Evolutionary conservation across 1,140 invertebrate species (phyloP).

Genomic region (Drosophila takahashii): DNA sequence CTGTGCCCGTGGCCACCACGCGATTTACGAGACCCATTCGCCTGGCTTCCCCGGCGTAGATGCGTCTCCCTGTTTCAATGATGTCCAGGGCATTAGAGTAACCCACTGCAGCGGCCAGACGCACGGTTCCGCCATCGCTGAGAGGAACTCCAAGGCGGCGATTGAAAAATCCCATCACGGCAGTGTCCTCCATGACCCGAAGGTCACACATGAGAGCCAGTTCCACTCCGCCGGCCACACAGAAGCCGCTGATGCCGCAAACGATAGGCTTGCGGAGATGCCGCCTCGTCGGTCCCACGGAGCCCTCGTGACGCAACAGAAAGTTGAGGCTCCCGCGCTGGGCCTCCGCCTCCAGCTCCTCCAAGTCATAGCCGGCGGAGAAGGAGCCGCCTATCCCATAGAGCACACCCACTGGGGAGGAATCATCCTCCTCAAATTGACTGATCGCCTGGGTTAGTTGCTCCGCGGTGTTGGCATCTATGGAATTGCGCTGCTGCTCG

Average conservation of each 20-base stretch:
- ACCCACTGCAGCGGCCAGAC: conserved; percentile 92
- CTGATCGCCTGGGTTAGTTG: conserved; percentile 90
- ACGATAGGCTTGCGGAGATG: conserved; percentile 92
- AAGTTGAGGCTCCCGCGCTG: conserved; percentile 67
- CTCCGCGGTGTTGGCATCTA: conserved; percentile 89
- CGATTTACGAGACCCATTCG: conserved; percentile 92
- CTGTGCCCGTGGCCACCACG: conserved; percentile 92
- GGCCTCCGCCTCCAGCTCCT: conserved; percentile 86
- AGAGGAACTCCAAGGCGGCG: conserved; percentile 94
- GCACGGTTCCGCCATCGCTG: conserved; percentile 91
- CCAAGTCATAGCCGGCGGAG: conserved; percentile 94
- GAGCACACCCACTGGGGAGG: conserved; percentile 90
- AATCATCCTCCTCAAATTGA: conserved; percentile 91
- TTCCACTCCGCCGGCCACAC: conserved; percentile 95
- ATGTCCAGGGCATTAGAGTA: conserved; percentile 94
- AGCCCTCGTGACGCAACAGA: conserved; percentile 73
- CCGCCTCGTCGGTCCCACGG: conserved; percentile 86
- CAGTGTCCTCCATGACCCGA: conserved; percentile 93
- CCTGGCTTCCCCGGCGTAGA: conserved; percentile 91
- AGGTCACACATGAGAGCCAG: conserved; percentile 96
- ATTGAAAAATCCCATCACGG: conserved; percentile 92
- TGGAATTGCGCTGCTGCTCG: conserved; percentile 91
- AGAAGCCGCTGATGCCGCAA: conserved; percentile 94
- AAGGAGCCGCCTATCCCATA: conserved; percentile 96
- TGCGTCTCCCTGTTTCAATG: conserved; percentile 92